Evolutionary conservation across 2,888 invertebrate genomes (phyloP).

Genomic region (Hedya salicella): DNA sequence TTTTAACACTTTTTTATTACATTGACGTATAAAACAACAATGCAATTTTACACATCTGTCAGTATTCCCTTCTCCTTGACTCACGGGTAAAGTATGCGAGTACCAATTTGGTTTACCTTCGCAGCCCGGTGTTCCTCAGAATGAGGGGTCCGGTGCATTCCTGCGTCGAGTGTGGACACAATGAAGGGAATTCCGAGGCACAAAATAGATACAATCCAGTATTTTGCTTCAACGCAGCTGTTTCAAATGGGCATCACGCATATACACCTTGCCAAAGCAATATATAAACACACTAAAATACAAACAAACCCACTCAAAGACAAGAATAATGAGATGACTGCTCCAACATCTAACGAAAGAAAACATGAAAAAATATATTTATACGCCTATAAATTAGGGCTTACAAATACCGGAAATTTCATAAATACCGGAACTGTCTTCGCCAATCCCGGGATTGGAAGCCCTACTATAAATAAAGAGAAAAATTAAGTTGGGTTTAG

Average conservation of each 20-base stretch:
- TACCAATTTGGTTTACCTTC: slow-evolving; percentile 49
- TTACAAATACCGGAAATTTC: too few species aligned
- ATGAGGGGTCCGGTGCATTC: slow-evolving; percentile 66
- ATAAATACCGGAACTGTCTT: too few species aligned
- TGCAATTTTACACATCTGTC: slow-evolving; percentile 10
- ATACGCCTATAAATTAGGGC: too few species aligned
- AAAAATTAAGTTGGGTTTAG: too few species aligned
- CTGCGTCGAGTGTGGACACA: slow-evolving; percentile 60
- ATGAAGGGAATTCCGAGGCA: slow-evolving; percentile 65
- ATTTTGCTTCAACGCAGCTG: neutral
- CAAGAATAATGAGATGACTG: too few species aligned
- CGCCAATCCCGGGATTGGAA: too few species aligned
- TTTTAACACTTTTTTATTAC: neutral
- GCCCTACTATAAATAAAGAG: too few species aligned
- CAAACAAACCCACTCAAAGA: too few species aligned
- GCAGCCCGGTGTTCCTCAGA: slow-evolving; percentile 63
- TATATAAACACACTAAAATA: too few species aligned
- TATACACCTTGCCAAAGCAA: too few species aligned
- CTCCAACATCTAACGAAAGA: too few species aligned
- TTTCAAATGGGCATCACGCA: slow-evolving; percentile 43
- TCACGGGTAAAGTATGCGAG: slow-evolving; percentile 53
- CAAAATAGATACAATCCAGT: slow-evolving; percentile 45
- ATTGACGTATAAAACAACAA: neutral
- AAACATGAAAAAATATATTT: too few species aligned
- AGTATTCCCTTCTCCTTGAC: slow-evolving; percentile 43